Base-by-base conservation (phyloP, 2,113 vertebrate species). In the Notarius lentiginosus region DNA sequence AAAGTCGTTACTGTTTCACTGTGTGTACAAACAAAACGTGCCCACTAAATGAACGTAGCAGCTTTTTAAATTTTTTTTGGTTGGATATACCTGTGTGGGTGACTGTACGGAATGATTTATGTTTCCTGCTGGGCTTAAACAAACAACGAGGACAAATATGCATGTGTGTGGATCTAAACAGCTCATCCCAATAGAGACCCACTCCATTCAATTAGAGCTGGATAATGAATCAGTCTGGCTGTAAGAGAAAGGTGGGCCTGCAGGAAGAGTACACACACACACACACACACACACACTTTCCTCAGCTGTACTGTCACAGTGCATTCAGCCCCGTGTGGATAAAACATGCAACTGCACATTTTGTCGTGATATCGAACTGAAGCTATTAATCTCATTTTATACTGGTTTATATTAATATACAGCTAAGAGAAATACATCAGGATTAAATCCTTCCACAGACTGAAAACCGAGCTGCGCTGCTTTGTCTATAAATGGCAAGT, bases 191-290 rank as follows among this genome's bases (percentile, higher is more conserved):
- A 91, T 90, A 95, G 94, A 94, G 93, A 93, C 93, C 91, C 92
- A 89, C 91, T 93, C 94, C 92, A 95, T 95, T 95, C 94, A 95
- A 95, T 95, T 95, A 95, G 94, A 91, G 86, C 83, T 87, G 91
- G 93, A 93, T 95, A 95, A 95, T 95, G 94, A 95, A 94, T 95
- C 90, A 93, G 94, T 91, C 92, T 92, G 87, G 91, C 87, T 93
- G 90, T 73, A 88, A 60, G 56, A 94, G 91, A 91, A 93, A 94
- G 93, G 94, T 94, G 93, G 93, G 93, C 92, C 93, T 91, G 90
- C 87, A 89, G 89, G 87, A 91, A 90, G 89, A 86, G 7, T 49
- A 85, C 83, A 88, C 88, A 85, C n/a, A 55, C 76, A 83, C 79
- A 68, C 84, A 84, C 60, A 84, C 80, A 83, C 80, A 83, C 55